These are phyloP conservation scores for Aphelenchoides avenae DNA, from an alignment of 1,140 invertebrate species.

Conservation along the genomic window DNA sequence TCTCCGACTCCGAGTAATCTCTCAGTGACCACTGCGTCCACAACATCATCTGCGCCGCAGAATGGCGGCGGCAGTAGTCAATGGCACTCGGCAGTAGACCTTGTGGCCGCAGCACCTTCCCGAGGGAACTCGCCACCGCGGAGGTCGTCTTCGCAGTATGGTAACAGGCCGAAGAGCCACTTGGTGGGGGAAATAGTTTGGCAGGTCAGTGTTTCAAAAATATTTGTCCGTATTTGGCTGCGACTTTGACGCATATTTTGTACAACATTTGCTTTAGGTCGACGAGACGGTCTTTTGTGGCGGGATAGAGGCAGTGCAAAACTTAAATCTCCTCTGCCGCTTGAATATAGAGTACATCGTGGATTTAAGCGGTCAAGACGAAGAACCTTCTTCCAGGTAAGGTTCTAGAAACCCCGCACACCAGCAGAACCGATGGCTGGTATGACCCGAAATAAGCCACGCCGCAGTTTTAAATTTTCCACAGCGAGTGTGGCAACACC, in stretches of 20 bases:
- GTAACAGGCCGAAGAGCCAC: conserved; percentile 23
- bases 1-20: neutral
- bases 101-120: neutral
- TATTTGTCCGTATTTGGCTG: neutral
- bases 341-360: conserved; percentile 48
- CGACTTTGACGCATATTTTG: neutral
- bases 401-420: conserved; percentile 6
- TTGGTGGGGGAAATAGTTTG: conserved; percentile 43
- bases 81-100: conserved; percentile 7
- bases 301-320: conserved; percentile 41
- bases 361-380: conserved; percentile 41
- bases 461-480: too few species aligned
- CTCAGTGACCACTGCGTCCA: too few species aligned
- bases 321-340: conserved; percentile 40
- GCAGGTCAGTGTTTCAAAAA: conserved; percentile 29
- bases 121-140: conserved; percentile 20
- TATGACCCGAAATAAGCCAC: too few species aligned
- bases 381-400: conserved; percentile 25
- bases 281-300: conserved; percentile 44
- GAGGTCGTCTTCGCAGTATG: conserved; percentile 7
- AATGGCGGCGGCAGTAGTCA: conserved; percentile 19
- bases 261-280: conserved; percentile 19
- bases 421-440: conserved; percentile 7
- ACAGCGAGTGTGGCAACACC: too few species aligned
- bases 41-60: conserved; percentile 18